Evolutionary conservation across 2,797 vertebrate species (phyloP).

Genomic region (Merluccius polli): DNA sequence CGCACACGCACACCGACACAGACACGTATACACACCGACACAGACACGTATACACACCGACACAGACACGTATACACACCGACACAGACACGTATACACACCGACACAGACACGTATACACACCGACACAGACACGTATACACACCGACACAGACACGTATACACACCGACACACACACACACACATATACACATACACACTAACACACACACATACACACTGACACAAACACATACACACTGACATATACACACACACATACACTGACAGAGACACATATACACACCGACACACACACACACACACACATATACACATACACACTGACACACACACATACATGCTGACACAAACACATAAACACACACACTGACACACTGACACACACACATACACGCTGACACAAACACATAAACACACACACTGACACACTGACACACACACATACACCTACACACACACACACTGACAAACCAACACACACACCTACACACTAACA

Average conservation of each 20-base stretch:
- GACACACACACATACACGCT: background rate
- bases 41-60: background rate
- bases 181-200: background rate
- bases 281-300: background rate
- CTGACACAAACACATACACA: background rate
- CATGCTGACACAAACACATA: background rate
- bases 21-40: too few relatives aligned
- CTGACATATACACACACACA: background rate
- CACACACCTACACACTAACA: background rate
- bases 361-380: background rate
- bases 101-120: background rate
- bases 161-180: background rate
- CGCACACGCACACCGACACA: background rate
- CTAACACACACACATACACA: background rate
- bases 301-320: background rate
- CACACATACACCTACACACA: background rate
- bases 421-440: background rate
- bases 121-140: background rate
- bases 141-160: background rate
- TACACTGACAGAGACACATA: background rate
- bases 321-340: background rate
- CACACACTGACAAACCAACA: background rate
- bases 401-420: background rate
- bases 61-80: background rate
- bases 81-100: too few relatives aligned